phyloP scores from a whole-genome alignment of 2,888 invertebrate species.

The Rugalucina vietnamica region DNA sequence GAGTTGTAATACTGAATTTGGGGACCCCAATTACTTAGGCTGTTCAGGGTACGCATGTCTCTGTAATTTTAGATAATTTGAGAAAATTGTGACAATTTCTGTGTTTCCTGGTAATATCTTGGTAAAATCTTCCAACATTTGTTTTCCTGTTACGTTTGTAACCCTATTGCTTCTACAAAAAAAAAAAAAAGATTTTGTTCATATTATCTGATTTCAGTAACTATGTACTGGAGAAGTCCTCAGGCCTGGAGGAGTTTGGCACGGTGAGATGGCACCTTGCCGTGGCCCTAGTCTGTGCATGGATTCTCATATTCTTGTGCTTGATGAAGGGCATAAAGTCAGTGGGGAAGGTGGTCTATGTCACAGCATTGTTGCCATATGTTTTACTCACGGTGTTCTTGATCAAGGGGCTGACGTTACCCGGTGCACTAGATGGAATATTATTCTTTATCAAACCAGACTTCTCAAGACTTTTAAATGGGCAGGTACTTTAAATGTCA shows the following conservation, averaged over 20 bases:
- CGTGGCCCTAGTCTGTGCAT: conserved; percentile 75
- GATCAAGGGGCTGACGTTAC: conserved; percentile 67
- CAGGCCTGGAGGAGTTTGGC: conserved; percentile 79
- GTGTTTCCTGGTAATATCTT: too few relatives aligned
- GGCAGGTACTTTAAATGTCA: conserved; percentile 65
- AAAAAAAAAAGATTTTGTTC: too few relatives aligned
- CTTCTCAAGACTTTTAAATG: conserved; percentile 62
- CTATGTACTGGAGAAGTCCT: conserved; percentile 75
- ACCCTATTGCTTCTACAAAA: too few relatives aligned
- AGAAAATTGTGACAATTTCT: too few relatives aligned
- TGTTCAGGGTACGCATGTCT: too few relatives aligned
- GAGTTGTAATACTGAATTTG: too few relatives aligned
- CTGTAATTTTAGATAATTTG: too few relatives aligned
- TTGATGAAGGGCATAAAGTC: conserved; percentile 80
- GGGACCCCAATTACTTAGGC: too few relatives aligned
- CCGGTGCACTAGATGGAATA: conserved; percentile 71
- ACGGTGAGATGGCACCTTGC: conserved; percentile 71
- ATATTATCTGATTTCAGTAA: conserved; percentile 73
- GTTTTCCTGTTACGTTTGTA: too few relatives aligned
- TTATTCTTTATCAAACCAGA: conserved; percentile 69
- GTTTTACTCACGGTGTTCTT: conserved; percentile 65
- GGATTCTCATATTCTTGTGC: conserved; percentile 79
- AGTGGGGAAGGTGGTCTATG: conserved; percentile 75
- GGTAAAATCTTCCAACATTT: too few relatives aligned
- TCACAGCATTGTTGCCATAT: conserved; percentile 58